Base-by-base conservation (phyloP, 2,888 invertebrate species). In the Eudemis profundana region DNA sequence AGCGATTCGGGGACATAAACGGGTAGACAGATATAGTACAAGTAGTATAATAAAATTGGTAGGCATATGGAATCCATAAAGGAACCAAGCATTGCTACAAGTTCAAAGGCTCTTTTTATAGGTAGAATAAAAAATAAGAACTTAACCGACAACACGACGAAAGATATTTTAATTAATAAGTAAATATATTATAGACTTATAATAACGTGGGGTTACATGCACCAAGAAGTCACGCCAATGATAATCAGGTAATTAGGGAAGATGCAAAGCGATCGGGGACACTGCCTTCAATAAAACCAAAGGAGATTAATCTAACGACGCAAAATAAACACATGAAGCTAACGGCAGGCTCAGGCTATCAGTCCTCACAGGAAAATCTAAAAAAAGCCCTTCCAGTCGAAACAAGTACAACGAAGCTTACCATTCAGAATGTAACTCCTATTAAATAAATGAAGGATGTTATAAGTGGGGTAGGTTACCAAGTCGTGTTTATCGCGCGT, bases 201-300 rank as follows among this genome's bases (percentile, higher is more conserved):
- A 84, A 82, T 74, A 75, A 79, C 86, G 85, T 79, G 78, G 85
- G 86, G 82, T 74, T 82, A 78, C 93, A 93, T 93, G 93, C 93
- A 88, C 92, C 92, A 92, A 92, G 92, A 92, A 84, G 92, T 90
- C 93, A 93, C 93, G 93, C 93, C 93, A 92, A 90, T 85, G 84
- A 87, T 87, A 87, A 78, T 83, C 79, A 84, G 84, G 79, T 86
- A 79, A 74, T 83, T 72, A 77, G 89, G 90, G 85, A 81, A 84
- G 90, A 92, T 92, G 91, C 92, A 92, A 92, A 92, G 92, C 92
- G 83, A 87, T 89, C 90, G 90, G 92, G 92, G 92, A 90, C 91
- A 91, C 91, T 92, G 92, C 91, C 90, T 92, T 90, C 90, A 91
- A 87, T 89, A 87, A 87, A 91, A 90, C 84, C 89, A 89, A 87